Conservation (phyloP, 2,888 invertebrate species). For the Dasypolia templi region DNA sequence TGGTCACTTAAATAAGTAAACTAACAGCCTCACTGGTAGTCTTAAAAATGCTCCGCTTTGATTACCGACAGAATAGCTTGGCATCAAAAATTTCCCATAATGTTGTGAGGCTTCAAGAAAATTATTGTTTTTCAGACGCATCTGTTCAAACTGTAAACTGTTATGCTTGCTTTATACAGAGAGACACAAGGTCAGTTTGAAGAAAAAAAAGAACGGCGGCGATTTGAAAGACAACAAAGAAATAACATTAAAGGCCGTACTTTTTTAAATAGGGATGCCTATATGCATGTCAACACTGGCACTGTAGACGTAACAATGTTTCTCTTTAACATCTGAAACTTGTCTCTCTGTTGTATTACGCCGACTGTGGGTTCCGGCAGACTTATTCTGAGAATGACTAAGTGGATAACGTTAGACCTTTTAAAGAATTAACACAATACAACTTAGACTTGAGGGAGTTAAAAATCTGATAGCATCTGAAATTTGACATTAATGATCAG, state of each 20-base stretch:
- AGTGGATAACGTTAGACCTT: slow-evolving; percentile 1
- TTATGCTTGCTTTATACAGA: too few species aligned
- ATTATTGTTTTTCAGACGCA: too few species aligned
- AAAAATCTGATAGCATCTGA: too few species aligned
- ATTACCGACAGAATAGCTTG: neutral
- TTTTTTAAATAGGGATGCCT: too few species aligned
- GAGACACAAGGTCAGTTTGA: too few species aligned
- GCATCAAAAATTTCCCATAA: too few species aligned
- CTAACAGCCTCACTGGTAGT: neutral
- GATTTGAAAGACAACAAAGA: too few species aligned
- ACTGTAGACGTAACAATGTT: slow-evolving; percentile 12
- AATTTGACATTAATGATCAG: too few species aligned
- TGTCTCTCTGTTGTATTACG: slow-evolving; percentile 15
- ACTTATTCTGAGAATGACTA: slow-evolving; percentile 27
- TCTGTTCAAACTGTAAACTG: neutral
- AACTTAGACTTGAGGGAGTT: neutral
- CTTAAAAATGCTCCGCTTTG: neutral
- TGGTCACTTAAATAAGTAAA: neutral
- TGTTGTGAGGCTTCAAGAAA: neutral
- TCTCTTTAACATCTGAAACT: neutral
- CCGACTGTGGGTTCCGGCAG: neutral
- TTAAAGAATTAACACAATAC: neutral
- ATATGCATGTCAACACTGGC: neutral
- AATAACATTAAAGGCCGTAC: too few species aligned
- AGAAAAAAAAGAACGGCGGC: too few species aligned